These are phyloP conservation scores for Buceros bicornis DNA, from an alignment of 2,797 vertebrate genomes.

Conservation along the genomic window DNA sequence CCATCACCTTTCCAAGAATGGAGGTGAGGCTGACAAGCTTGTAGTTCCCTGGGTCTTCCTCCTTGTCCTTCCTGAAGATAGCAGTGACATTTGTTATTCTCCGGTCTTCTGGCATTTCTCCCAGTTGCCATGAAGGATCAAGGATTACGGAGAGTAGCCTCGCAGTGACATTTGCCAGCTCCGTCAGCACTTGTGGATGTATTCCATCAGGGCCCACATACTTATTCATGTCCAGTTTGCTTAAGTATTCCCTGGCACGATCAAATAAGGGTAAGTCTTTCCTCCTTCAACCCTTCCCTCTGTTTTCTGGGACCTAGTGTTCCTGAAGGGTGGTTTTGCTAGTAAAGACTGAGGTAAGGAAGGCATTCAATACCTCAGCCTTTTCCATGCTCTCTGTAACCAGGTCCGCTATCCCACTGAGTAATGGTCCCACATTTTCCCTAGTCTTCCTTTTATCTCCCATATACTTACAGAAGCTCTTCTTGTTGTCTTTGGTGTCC, in stretches of 20 bases:
- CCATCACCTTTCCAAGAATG: too few relatives aligned
- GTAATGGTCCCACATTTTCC: neutral
- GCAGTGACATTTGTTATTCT: neutral
- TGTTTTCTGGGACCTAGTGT: neutral
- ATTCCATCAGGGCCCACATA: neutral
- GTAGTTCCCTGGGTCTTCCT: neutral
- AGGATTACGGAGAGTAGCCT: neutral
- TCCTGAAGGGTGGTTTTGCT: neutral
- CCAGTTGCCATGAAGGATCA: neutral
- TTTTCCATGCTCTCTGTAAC: too few relatives aligned
- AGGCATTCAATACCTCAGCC: too few relatives aligned
- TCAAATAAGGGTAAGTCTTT: neutral
- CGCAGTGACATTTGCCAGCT: neutral
- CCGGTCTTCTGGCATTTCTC: neutral
- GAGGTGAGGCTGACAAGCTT: too few relatives aligned
- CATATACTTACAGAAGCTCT: neutral
- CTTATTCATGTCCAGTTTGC: neutral
- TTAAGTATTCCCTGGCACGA: neutral
- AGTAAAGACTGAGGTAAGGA: neutral
- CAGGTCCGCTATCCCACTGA: neutral
- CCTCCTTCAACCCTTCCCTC: too few relatives aligned
- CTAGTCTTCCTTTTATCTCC: neutral
- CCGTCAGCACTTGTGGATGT: too few relatives aligned
- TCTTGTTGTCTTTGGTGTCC: neutral
- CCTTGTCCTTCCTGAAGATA: neutral